phyloP scores from a whole-genome alignment of 2,888 invertebrate genomes.

The Magallana nippona region DNA sequence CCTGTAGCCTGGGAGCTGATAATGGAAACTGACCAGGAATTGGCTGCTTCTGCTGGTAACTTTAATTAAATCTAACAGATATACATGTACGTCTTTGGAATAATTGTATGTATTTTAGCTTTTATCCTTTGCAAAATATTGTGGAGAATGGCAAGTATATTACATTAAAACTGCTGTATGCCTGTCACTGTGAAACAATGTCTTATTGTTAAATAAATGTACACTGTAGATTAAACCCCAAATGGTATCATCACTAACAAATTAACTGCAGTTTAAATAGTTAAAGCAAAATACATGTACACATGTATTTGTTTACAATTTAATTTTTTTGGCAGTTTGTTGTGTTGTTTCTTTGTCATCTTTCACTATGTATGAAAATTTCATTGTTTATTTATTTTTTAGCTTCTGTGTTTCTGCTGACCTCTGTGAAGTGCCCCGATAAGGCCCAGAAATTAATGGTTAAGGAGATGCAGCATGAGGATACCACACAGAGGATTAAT shows the following conservation, averaged over 20 bases:
- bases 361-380: neutral
- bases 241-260: too few species aligned
- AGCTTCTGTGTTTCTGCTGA: conserved; percentile 89
- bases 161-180: too few species aligned
- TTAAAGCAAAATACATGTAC: too few species aligned
- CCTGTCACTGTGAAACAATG: too few species aligned
- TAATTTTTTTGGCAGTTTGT: neutral
- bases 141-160: too few species aligned
- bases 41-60: conserved; percentile 81
- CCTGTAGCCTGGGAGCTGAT: conserved; percentile 97
- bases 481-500: conserved; percentile 90
- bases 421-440: conserved; percentile 94
- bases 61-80: too few species aligned
- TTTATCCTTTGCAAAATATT: too few species aligned
- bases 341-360: neutral
- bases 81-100: too few species aligned
- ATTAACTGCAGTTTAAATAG: too few species aligned
- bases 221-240: too few species aligned
- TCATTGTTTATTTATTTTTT: conserved; percentile 49
- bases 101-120: too few species aligned
- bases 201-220: too few species aligned
- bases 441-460: conserved; percentile 94
- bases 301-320: neutral
- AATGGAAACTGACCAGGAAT: conserved; percentile 89
- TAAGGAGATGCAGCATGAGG: conserved; percentile 90